These are phyloP conservation scores for Drosophila macrospina DNA, from an alignment of 2,888 invertebrate species.

Conservation along the genomic window DNA sequence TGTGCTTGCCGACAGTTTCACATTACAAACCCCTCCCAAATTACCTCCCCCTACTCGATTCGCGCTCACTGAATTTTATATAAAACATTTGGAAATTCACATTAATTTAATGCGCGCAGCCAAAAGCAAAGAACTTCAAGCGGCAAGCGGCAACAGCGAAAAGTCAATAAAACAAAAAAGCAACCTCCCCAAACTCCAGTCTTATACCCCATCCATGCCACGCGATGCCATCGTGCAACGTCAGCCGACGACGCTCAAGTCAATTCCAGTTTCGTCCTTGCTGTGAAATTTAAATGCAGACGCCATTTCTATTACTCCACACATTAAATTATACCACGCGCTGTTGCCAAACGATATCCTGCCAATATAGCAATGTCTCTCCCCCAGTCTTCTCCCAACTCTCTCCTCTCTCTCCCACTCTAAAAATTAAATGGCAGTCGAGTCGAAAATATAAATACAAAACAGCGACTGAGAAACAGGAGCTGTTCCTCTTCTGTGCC, in stretches of 20 bases:
- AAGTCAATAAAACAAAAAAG: constrained; percentile 39
- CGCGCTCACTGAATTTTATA: constrained; percentile 18
- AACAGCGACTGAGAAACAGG: constrained; percentile 24
- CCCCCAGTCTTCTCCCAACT: neutral
- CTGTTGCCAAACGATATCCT: constrained; percentile 70
- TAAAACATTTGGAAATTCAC: constrained; percentile 68
- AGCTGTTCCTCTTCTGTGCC: constrained; percentile 54
- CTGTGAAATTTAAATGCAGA: constrained; percentile 76
- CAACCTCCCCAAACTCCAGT: neutral
- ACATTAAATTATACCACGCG: constrained; percentile 75
- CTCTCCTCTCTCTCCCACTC: neutral
- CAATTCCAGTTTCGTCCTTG: constrained; percentile 62
- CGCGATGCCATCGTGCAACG: neutral
- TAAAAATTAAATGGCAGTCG: constrained; percentile 47
- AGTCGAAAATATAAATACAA: constrained; percentile 69
- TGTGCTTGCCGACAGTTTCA: constrained; percentile 22
- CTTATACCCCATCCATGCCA: neutral
- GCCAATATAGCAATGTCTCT: constrained; percentile 47
- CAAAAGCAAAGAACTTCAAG: constrained; percentile 37
- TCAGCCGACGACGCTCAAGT: constrained; percentile 46
- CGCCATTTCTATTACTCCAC: constrained; percentile 78
- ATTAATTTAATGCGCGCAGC: constrained; percentile 71
- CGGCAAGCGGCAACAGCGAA: constrained; percentile 32
- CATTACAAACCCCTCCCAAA: constrained; percentile 25
- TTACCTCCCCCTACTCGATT: no score